Conservation (phyloP, 2,888 invertebrate species). For the Pogonocherus hispidulus region DNA sequence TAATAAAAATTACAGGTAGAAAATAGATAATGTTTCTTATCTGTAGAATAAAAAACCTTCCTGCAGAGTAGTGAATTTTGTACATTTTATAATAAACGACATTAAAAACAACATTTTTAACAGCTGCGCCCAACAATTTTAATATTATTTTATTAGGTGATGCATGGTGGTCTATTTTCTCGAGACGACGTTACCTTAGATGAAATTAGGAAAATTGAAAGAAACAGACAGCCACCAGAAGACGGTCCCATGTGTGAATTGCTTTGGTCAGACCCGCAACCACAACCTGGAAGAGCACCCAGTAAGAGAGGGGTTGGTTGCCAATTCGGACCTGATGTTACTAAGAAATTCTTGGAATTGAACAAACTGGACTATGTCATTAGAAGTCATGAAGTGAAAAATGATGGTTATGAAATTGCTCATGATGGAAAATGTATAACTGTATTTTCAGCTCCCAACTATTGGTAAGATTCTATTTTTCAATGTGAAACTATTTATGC, state of each 20-base stretch:
- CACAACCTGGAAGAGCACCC: constrained; percentile 87
- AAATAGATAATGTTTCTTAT: no score
- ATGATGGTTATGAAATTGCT: constrained; percentile 94
- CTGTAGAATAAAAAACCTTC: no score
- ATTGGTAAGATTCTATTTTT: constrained; percentile 82
- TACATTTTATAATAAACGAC: no score
- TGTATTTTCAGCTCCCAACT: constrained; percentile 99
- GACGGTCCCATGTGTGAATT: constrained; percentile 98
- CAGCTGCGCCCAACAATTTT: no score
- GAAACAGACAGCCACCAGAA: constrained; percentile 97
- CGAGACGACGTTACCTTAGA: constrained; percentile 93
- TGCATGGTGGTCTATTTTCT: constrained; percentile 99
- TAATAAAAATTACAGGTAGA: no score
- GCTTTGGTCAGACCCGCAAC: constrained; percentile 98
- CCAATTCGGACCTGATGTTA: constrained; percentile 99
- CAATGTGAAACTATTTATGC: no score
- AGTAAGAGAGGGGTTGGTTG: constrained; percentile 98
- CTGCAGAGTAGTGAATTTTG: no score
- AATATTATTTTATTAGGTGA: constrained; percentile 75
- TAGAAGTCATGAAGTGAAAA: constrained; percentile 97
- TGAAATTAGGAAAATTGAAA: constrained; percentile 88
- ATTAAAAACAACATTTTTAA: no score
- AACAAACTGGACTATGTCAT: constrained; percentile 96
- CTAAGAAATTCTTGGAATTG: constrained; percentile 83
- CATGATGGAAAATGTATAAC: constrained; percentile 98